A percentile compares a stretch with the other conserved stretches of the same genome.
Conservation (phyloP, 1,140 invertebrate species). For the Papilio polyxenes region DNA sequence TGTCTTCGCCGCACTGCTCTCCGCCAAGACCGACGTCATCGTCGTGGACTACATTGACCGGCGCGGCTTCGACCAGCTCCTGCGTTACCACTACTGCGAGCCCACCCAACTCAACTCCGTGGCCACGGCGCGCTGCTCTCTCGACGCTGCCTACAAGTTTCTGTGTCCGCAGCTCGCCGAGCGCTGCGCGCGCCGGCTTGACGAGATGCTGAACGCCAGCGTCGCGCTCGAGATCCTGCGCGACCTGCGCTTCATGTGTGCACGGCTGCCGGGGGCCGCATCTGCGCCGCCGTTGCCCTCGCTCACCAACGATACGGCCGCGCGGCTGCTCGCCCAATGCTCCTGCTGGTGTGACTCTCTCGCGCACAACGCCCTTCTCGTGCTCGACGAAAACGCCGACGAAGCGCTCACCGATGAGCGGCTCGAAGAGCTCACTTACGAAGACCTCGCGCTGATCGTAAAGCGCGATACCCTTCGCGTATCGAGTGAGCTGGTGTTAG, state of each 20-base stretch:
- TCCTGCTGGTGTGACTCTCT: constrained; percentile 82
- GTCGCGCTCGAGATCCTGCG: constrained; percentile 73
- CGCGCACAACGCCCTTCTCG: constrained; percentile 82
- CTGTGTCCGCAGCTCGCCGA: constrained; percentile 83
- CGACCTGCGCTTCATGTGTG: constrained; percentile 74
- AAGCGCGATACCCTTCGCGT: constrained; percentile 83
- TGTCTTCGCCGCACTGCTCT: constrained; percentile 69
- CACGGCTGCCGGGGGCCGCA: constrained; percentile 70
- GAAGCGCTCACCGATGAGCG: constrained; percentile 83
- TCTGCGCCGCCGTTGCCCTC: constrained; percentile 69
- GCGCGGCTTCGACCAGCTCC: constrained; percentile 85
- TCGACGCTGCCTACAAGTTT: constrained; percentile 86
- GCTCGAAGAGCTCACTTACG: constrained; percentile 84
- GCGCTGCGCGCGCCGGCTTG: constrained; percentile 83
- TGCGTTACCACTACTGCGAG: constrained; percentile 84
- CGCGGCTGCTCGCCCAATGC: constrained; percentile 66
- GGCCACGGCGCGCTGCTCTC: constrained; percentile 83
- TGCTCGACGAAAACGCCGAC: constrained; percentile 84
- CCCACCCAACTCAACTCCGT: constrained; percentile 84
- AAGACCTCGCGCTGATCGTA: constrained; percentile 83
- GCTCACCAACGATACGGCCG: constrained; percentile 60
- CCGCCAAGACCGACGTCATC: constrained; percentile 77
- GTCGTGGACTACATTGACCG: constrained; percentile 83
- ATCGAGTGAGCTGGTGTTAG: constrained; percentile 81
- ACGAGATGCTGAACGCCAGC: constrained; percentile 74